Conservation (phyloP, 2,888 invertebrate genomes). For the Hyposoter dolosus region DNA sequence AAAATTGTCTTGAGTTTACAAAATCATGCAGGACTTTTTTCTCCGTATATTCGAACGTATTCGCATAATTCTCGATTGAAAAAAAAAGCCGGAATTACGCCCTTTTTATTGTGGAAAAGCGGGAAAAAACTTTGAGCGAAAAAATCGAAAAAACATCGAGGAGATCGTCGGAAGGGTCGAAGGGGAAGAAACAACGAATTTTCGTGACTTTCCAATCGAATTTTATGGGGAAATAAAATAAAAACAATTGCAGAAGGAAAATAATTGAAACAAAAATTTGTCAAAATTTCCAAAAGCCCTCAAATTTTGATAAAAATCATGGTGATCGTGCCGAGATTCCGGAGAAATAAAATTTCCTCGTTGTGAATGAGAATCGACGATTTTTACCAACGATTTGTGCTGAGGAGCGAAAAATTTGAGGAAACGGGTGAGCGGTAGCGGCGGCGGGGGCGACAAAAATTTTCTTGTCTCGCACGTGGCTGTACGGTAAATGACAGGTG, state of each 20-base stretch:
- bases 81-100: not conserved
- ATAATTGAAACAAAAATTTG: not conserved
- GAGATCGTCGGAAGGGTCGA: not conserved
- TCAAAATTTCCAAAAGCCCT: not conserved
- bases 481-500: constrained; percentile 77
- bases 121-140: not conserved
- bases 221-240: not conserved
- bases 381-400: constrained; percentile 13
- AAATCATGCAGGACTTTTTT: not conserved
- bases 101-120: not conserved
- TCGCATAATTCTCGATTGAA: not conserved
- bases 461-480: constrained; percentile 72
- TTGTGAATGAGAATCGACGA: constrained; percentile 24
- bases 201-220: no score
- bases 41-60: not conserved
- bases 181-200: not conserved
- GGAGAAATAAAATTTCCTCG: not conserved
- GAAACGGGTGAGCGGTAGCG: constrained; percentile 44
- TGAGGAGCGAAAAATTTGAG: constrained; percentile 28
- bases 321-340: not conserved
- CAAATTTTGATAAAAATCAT: not conserved
- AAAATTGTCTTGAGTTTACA: constrained; percentile 12
- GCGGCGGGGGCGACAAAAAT: constrained; percentile 13
- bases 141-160: not conserved
- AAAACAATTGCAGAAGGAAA: not conserved